Conservation (phyloP, 2,888 invertebrate species). For the Pseudolycoriella hygida region DNA sequence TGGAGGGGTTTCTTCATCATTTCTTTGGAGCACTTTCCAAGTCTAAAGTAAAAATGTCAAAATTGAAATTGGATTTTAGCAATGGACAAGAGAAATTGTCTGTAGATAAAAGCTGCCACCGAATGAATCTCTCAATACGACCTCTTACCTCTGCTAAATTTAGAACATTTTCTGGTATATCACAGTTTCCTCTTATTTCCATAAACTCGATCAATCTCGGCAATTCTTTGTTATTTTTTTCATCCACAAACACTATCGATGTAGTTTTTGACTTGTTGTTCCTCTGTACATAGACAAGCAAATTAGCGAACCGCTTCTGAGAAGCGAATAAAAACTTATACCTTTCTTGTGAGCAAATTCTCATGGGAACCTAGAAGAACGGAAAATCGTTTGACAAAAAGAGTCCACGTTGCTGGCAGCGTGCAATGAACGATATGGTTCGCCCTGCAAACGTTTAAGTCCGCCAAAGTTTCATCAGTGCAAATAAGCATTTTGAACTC, state of each 20-base stretch:
- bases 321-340: too few species aligned
- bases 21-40: too few species aligned
- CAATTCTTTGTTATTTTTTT: constrained; percentile 37
- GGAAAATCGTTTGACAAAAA: constrained; percentile 51
- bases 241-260: constrained; percentile 38
- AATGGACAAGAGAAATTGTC: too few species aligned
- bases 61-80: too few species aligned
- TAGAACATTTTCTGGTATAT: constrained; percentile 19
- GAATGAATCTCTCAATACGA: too few species aligned
- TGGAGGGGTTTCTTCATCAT: too few species aligned
- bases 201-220: constrained; percentile 42
- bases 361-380: constrained; percentile 43
- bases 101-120: too few species aligned
- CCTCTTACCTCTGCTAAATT: constrained; percentile 19
- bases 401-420: constrained; percentile 42
- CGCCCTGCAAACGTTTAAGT: constrained; percentile 45
- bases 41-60: too few species aligned
- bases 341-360: background rate
- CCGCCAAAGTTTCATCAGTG: constrained; percentile 45
- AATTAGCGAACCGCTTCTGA: too few species aligned
- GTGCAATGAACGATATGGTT: constrained; percentile 54
- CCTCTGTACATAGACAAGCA: too few species aligned
- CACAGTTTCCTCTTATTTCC: constrained; percentile 21
- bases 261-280: constrained; percentile 16
- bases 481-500: constrained; percentile 38